Evolutionary conservation across 2,113 vertebrate genomes (phyloP).

Genomic region (Carlito syrichta): DNA sequence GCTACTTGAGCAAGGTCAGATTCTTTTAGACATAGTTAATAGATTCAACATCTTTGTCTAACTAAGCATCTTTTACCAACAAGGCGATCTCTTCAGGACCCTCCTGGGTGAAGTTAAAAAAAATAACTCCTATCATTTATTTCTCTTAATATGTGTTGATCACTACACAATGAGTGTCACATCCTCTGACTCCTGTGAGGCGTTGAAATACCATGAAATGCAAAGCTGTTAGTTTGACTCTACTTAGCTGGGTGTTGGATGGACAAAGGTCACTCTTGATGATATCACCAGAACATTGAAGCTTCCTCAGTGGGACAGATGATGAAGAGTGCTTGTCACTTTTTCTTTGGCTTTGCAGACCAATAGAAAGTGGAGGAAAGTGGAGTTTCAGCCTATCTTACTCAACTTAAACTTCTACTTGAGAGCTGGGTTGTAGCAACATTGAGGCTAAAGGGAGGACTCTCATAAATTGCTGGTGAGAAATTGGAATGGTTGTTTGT

Average conservation of each 20-base stretch:
- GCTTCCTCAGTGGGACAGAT: neutral
- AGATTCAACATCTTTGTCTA: neutral
- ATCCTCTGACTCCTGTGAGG: neutral
- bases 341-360: too few relatives aligned
- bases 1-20: too few relatives aligned
- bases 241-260: fast-evolving
- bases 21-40: neutral
- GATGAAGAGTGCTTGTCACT: neutral
- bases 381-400: too few relatives aligned
- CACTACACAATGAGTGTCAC: neutral
- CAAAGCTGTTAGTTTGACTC: neutral
- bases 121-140: neutral
- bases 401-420: neutral
- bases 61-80: neutral
- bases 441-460: neutral
- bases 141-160: neutral
- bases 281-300: too few relatives aligned
- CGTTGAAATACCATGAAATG: too few relatives aligned
- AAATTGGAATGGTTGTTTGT: neutral
- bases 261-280: too few relatives aligned
- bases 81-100: neutral
- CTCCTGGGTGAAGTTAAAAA: neutral
- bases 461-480: neutral
- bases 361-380: neutral
- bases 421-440: neutral